A percentile compares a stretch with the other conserved stretches of the same genome.
Conservation (phyloP, 2,113 vertebrate species). For the Hippotragus niger region DNA sequence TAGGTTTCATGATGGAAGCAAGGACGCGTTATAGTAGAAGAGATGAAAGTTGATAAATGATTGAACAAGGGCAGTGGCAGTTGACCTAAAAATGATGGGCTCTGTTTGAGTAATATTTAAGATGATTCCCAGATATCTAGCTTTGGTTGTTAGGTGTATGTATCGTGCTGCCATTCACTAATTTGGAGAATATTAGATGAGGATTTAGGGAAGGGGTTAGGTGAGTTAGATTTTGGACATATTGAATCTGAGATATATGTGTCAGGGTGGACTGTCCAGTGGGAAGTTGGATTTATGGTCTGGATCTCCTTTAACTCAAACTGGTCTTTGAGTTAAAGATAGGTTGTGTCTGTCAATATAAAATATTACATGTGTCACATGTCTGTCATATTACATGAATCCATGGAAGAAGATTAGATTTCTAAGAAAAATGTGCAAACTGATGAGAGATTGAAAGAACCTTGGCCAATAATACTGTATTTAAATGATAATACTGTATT, state of each 20-base stretch:
- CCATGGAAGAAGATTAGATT: neutral
- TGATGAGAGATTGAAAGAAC: neutral
- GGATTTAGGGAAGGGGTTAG: neutral
- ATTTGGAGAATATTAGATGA: neutral
- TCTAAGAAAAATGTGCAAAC: neutral
- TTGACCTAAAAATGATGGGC: neutral
- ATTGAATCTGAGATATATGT: neutral
- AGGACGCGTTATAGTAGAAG: neutral
- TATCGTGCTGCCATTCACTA: neutral
- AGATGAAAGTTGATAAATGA: neutral
- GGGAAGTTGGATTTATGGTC: neutral
- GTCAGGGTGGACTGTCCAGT: neutral
- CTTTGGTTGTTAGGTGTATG: neutral
- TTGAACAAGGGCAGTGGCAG: neutral
- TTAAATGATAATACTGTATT: neutral
- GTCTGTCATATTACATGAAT: neutral
- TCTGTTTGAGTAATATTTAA: neutral
- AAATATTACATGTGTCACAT: neutral
- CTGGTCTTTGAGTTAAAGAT: neutral
- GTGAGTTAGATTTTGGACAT: neutral
- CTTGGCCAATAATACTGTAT: neutral
- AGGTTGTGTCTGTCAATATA: neutral
- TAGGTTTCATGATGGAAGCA: neutral
- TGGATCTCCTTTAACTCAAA: neutral
- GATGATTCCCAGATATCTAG: neutral